These are phyloP conservation scores for Periplaneta americana DNA, from an alignment of 1,140 invertebrate genomes.

Conservation along the genomic window DNA sequence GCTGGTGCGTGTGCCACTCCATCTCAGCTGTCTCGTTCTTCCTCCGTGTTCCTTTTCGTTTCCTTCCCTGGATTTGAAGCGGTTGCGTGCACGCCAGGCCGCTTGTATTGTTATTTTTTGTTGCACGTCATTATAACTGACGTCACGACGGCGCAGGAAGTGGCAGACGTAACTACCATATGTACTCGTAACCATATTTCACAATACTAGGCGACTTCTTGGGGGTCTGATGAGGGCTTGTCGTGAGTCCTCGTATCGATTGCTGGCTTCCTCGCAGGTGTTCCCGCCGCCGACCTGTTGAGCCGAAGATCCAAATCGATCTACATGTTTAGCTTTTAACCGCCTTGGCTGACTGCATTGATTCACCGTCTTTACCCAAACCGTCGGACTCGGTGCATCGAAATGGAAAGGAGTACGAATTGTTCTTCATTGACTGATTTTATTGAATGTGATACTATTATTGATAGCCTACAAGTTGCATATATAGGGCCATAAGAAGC, in stretches of 20 bases:
- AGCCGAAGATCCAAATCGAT: no score
- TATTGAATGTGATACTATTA: no score
- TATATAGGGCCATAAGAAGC: no score
- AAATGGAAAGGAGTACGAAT: no score
- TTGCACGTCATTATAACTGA: neutral
- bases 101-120: neutral
- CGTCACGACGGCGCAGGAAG: neutral
- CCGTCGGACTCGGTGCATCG: no score
- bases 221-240: neutral
- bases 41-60: neutral
- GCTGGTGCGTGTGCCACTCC: no score
- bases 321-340: no score
- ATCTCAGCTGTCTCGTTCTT: no score
- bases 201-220: neutral
- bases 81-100: neutral
- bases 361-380: no score
- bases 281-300: neutral
- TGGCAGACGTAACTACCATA: neutral
- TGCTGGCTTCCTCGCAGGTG: neutral
- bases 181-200: neutral
- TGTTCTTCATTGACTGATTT: no score
- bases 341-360: no score
- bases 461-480: no score
- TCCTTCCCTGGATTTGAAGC: neutral
- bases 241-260: neutral